Evolutionary conservation across 2,888 invertebrate genomes (phyloP).

Genomic region (Alitta virens): DNA sequence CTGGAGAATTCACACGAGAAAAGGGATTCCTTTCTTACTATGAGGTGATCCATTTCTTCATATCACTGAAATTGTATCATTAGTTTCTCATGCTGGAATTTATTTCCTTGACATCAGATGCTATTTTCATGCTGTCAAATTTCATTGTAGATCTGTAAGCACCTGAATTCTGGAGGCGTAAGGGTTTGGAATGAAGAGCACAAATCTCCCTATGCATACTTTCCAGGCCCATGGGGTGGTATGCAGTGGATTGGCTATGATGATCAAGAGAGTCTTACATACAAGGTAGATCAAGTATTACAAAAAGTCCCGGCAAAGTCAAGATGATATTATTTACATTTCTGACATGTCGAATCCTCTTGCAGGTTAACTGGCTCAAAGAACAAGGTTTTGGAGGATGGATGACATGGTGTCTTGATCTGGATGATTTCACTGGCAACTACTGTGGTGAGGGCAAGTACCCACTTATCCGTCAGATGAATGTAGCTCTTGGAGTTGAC

Average conservation of each 20-base stretch:
- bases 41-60: constrained; percentile 33
- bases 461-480: constrained; percentile 33
- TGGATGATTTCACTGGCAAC: constrained; percentile 43
- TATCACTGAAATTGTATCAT: too few species aligned
- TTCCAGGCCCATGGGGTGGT: not conserved
- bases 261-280: not conserved
- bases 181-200: constrained; percentile 6
- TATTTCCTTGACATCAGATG: too few species aligned
- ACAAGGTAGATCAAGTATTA: constrained; percentile 59
- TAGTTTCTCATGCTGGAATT: too few species aligned
- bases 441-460: constrained; percentile 36
- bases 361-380: constrained; percentile 70
- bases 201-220: constrained; percentile 9
- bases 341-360: too few species aligned
- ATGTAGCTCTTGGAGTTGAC: not conserved
- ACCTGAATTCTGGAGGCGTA: not conserved
- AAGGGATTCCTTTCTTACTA: constrained; percentile 42
- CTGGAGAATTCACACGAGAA: constrained; percentile 38
- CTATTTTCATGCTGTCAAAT: too few species aligned
- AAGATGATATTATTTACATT: not conserved
- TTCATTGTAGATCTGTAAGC: constrained; percentile 4
- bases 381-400: constrained; percentile 65
- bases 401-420: constrained; percentile 47
- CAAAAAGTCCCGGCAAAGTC: too few species aligned
- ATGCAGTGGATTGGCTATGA: constrained; percentile 15